Base-by-base conservation (phyloP, 2,797 vertebrate species). In the Harpagifer antarcticus region DNA sequence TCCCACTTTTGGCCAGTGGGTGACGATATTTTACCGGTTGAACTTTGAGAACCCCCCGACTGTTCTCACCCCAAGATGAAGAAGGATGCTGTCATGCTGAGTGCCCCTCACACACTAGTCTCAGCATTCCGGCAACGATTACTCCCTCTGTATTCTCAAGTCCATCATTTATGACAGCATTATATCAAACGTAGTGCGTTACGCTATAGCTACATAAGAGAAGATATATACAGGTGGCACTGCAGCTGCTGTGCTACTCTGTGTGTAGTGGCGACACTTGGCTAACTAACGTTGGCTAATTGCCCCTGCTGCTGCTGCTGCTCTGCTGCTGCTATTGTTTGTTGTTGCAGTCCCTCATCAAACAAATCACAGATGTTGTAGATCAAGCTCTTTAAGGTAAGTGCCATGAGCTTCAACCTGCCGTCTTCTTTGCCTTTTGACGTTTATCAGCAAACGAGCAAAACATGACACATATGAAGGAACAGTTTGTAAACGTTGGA, bases 311-410 rank as follows among this genome's bases (percentile, higher is more conserved):
- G 82, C 86, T 77, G 82, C 83, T 74, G 83, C 83, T 78, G 84
- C 88, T 37, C 33, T 84, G 88, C 87, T 86, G 91, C 87, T 83
- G 90, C 91, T 91, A 93, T 94, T 95, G 92, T 94, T 95, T 94
- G 92, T 94, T 94, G 93, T 94, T 92, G 94, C 94, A 93, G 92
- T 84, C 86, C 88, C 90, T 87, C 91, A 87, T 93, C 92, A 95
- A 94, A 95, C 93, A 94, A 89, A 94, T 92, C 95, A 94, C 95
- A 93, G 96, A 99, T 98, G 98, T 96, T 97, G 96, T 98, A 97
- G 94, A 93, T 92, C 94, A 81, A 86, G 91, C 90, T 90, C 78
- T 93, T 86, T 64, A 93, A 97, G 97, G 97, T 98, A 96, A 97
- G 97, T 95, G 84, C 76, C 73, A 72, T 83, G 82, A 90, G 80